Evolutionary conservation across 2,888 invertebrate species (phyloP).

Genomic region (Campoplex nolae): DNA sequence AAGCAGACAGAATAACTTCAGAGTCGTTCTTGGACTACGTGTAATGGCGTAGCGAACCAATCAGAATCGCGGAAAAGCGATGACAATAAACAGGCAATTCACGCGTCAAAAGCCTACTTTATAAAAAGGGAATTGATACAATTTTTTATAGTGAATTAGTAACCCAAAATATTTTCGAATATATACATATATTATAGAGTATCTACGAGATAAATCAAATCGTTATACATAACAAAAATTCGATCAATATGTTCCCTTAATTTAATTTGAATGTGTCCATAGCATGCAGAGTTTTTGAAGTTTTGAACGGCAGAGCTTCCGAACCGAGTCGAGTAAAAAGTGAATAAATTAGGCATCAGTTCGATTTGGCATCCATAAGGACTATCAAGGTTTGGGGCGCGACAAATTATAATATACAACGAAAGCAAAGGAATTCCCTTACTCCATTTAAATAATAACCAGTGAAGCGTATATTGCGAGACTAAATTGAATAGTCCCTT

Average conservation of each 20-base stretch:
- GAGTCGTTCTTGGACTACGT: too few relatives aligned
- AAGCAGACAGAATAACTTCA: too few relatives aligned
- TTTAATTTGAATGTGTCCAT: not conserved
- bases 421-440: slow-evolving; percentile 62
- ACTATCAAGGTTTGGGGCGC: slow-evolving; percentile 59
- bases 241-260: not conserved
- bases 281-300: not conserved
- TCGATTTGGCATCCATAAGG: slow-evolving; percentile 47
- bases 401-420: slow-evolving; percentile 64
- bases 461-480: slow-evolving; percentile 69
- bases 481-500: slow-evolving; percentile 69
- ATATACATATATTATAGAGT: too few relatives aligned
- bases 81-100: too few relatives aligned
- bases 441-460: slow-evolving; percentile 68
- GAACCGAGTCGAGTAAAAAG: slow-evolving; percentile 1
- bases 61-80: too few relatives aligned
- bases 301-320: not conserved
- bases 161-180: too few relatives aligned
- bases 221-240: not conserved
- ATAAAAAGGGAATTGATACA: too few relatives aligned
- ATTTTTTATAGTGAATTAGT: too few relatives aligned
- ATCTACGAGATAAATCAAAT: too few relatives aligned
- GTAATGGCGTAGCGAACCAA: too few relatives aligned
- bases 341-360: slow-evolving; percentile 49
- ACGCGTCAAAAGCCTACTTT: too few relatives aligned